These are phyloP conservation scores for Eremobia ochroleuca DNA, from an alignment of 2,888 invertebrate species.

Conservation along the genomic window DNA sequence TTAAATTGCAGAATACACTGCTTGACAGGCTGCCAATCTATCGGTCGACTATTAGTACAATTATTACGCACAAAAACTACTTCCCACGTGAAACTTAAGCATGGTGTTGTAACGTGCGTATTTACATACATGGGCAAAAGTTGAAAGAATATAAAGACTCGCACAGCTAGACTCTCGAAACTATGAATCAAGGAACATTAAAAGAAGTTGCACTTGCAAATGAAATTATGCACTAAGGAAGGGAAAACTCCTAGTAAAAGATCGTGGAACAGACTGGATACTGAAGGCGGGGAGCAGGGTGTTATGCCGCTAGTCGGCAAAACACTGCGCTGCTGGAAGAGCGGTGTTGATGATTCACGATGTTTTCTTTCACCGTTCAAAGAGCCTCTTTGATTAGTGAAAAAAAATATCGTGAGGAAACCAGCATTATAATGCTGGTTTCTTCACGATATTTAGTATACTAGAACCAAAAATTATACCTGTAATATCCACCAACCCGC, in stretches of 20 bases:
- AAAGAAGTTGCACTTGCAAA: not conserved
- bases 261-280: too few relatives aligned
- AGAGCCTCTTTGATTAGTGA: not conserved
- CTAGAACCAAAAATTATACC: not conserved
- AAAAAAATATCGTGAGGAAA: not conserved
- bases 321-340: not conserved
- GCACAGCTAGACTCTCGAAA: not conserved
- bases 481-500: not conserved
- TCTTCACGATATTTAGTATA: too few relatives aligned
- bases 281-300: not conserved
- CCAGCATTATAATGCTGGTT: too few relatives aligned
- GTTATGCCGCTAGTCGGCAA: too few relatives aligned
- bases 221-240: too few relatives aligned
- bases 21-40: constrained; percentile 53
- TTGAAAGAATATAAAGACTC: constrained; percentile 9
- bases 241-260: not conserved
- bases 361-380: too few relatives aligned
- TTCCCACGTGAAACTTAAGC: constrained; percentile 38
- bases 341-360: too few relatives aligned
- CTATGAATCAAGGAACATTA: too few relatives aligned
- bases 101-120: constrained; percentile 26
- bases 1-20: constrained; percentile 10
- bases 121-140: constrained; percentile 8
- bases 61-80: constrained; percentile 40
- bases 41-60: constrained; percentile 25